Evolutionary conservation across 2,797 vertebrate genomes (phyloP).

Genomic region (Erithacus rubecula): DNA sequence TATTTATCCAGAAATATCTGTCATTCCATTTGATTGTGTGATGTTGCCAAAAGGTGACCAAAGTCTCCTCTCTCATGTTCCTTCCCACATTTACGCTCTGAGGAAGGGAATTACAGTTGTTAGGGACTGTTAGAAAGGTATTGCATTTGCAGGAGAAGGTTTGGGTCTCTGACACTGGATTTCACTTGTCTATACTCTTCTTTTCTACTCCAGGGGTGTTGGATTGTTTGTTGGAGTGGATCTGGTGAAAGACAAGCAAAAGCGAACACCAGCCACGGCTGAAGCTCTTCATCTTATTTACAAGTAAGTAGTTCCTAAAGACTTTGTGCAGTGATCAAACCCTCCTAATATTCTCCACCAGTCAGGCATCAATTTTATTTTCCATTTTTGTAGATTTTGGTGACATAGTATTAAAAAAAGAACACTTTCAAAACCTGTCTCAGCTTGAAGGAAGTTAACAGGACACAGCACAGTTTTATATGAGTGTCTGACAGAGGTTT

Average conservation of each 20-base stretch:
- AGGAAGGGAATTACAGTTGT: not conserved
- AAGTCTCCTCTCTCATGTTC: not conserved
- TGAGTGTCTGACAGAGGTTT: not conserved
- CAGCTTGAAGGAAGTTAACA: not conserved
- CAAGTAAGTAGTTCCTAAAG: conserved; percentile 75
- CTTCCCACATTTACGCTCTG: rapidly evolving
- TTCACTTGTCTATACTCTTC: not conserved
- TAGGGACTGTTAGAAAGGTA: not conserved
- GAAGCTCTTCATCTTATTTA: conserved; percentile 95
- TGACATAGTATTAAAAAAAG: not conserved
- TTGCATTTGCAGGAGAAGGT: not conserved
- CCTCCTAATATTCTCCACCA: not conserved
- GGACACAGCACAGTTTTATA: not conserved
- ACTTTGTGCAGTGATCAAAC: not conserved
- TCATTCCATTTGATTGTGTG: not conserved
- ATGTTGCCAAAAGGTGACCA: not conserved
- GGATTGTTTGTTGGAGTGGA: conserved; percentile 94
- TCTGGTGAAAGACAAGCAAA: conserved; percentile 86
- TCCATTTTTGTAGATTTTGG: not conserved
- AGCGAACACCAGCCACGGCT: conserved; percentile 88
- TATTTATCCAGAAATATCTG: not conserved
- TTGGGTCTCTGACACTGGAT: not conserved
- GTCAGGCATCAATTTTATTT: not conserved
- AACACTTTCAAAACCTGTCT: not conserved
- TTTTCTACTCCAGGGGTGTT: conserved; percentile 77